Percentiles rank a stretch among this genome's conserved stretches.
These are phyloP conservation scores for Hanleya hanleyi DNA, from an alignment of 2,888 invertebrate genomes.

Conservation along the genomic window DNA sequence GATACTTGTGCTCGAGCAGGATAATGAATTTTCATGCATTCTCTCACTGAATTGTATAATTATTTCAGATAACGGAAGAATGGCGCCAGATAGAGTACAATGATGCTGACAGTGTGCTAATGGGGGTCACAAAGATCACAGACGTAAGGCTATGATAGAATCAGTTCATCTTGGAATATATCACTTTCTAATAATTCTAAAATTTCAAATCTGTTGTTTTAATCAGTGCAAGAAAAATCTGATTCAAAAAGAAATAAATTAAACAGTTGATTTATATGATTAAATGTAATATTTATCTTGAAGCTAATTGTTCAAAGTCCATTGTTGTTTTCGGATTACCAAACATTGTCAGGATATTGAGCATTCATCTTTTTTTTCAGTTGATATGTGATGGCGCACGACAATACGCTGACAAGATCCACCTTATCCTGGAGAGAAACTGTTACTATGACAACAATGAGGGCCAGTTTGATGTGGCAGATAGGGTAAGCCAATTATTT, in stretches of 20 bases:
- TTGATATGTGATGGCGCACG: slow-evolving; percentile 68
- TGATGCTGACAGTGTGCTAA: slow-evolving; percentile 61
- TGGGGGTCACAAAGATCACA: slow-evolving; percentile 68
- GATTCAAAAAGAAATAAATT: too few species aligned
- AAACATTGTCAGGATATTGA: too few species aligned
- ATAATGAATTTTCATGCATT: not conserved
- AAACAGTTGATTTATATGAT: too few species aligned
- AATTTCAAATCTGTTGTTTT: too few species aligned
- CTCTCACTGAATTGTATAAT: not conserved
- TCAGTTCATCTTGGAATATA: too few species aligned
- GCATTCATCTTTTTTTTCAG: slow-evolving; percentile 49
- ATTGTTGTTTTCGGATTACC: not conserved
- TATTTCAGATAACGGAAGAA: slow-evolving; percentile 62
- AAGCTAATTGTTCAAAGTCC: too few species aligned
- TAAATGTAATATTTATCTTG: too few species aligned
- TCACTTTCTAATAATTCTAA: too few species aligned
- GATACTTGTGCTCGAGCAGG: not conserved
- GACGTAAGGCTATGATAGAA: slow-evolving; percentile 67
- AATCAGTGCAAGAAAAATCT: too few species aligned
- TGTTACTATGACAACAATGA: slow-evolving; percentile 64
- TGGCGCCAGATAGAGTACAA: slow-evolving; percentile 65
- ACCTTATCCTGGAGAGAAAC: slow-evolving; percentile 62
- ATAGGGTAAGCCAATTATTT: slow-evolving; percentile 56
- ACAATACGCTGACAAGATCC: slow-evolving; percentile 63
- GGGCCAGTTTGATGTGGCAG: slow-evolving; percentile 67